A percentile compares a stretch with the other conserved stretches of the same genome.
Conservation (phyloP, 2,797 vertebrate genomes). For the Syngnathus acus region DNA sequence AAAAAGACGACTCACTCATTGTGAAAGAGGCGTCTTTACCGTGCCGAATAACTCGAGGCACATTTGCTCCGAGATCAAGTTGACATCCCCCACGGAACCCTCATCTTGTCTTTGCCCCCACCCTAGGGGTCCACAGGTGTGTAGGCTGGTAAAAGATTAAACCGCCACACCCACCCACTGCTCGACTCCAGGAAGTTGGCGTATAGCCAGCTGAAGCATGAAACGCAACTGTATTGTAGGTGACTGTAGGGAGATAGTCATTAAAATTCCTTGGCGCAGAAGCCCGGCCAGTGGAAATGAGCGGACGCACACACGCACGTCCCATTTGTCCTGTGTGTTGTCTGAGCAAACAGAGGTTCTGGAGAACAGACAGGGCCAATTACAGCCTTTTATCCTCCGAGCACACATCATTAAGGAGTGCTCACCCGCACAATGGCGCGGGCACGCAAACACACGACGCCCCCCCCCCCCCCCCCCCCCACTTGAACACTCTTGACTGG, state of each 20-base stretch:
- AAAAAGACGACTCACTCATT: background rate
- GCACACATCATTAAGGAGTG: conserved; percentile 65
- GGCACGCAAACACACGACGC: conserved; percentile 3
- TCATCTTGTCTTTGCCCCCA: conserved; percentile 10
- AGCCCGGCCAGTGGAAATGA: conserved; percentile 10
- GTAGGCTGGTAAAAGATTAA: conserved; percentile 34
- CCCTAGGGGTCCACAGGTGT: conserved; percentile 55
- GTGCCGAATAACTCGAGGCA: background rate
- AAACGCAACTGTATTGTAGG: conserved; percentile 19
- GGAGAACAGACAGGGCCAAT: conserved; percentile 60
- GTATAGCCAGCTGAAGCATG: conserved; percentile 26
- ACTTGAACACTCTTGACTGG: conserved; percentile 5
- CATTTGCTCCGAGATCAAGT: conserved; percentile 10
- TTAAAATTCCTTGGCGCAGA: conserved; percentile 43
- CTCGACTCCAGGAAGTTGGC: conserved; percentile 41
- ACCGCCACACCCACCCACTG: conserved; percentile 22
- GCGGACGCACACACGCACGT: conserved; percentile 14
- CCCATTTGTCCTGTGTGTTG: conserved; percentile 59
- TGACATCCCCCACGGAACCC: background rate
- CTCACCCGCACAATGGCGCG: conserved; percentile 27
- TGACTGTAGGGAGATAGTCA: conserved; percentile 23
- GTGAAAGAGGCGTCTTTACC: background rate
- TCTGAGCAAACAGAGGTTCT: conserved; percentile 65
- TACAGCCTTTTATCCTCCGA: conserved; percentile 62
- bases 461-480: background rate